Evolutionary conservation across 2,888 invertebrate species (phyloP).

Genomic region (Melieria crassipennis): DNA sequence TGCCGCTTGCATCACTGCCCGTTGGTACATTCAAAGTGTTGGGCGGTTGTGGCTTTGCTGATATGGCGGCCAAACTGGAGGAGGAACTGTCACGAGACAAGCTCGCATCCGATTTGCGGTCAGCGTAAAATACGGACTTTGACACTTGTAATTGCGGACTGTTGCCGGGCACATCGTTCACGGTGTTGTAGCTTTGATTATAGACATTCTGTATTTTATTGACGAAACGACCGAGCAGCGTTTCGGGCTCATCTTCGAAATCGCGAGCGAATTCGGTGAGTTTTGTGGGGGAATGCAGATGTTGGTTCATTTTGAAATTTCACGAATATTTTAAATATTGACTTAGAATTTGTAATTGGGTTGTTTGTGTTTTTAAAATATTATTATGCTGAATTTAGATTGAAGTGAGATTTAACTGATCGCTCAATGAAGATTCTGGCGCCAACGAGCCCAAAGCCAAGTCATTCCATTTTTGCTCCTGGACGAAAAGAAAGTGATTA

Average conservation of each 20-base stretch:
- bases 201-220: constrained; percentile 66
- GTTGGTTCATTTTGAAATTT: constrained; percentile 67
- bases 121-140: constrained; percentile 57
- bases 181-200: constrained; percentile 64
- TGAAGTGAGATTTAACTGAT: constrained; percentile 62
- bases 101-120: constrained; percentile 36
- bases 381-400: constrained; percentile 53
- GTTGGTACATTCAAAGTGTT: constrained; percentile 13
- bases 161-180: constrained; percentile 53
- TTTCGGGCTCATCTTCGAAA: constrained; percentile 65
- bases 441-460: constrained; percentile 68
- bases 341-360: constrained; percentile 31
- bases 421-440: constrained; percentile 62
- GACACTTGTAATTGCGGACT: constrained; percentile 41
- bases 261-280: constrained; percentile 79
- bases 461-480: constrained; percentile 76
- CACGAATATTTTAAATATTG: constrained; percentile 13
- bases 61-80: constrained; percentile 34
- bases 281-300: constrained; percentile 73
- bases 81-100: constrained; percentile 36
- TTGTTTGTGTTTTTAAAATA: constrained; percentile 21
- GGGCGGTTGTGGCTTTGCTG: constrained; percentile 10
- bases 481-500: not conserved
- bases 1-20: constrained; percentile 11
- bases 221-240: constrained; percentile 63